phyloP scores from a whole-genome alignment of 2,888 invertebrate genomes.

The Phaedon cochleariae region DNA sequence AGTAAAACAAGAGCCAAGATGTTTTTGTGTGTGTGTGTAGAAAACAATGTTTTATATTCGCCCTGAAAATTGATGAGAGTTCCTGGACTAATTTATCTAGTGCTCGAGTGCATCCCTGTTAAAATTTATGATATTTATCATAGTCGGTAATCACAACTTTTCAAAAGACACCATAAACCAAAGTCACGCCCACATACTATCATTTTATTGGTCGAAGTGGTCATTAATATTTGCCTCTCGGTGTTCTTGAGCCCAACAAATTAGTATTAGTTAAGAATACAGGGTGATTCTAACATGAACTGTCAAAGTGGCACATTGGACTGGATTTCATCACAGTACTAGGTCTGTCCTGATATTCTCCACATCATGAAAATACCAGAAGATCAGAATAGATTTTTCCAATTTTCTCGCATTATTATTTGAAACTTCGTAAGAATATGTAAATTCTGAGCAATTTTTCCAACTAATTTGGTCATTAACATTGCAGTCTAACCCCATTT shows the following conservation, averaged over 20 bases:
- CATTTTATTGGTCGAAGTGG: slow-evolving; percentile 51
- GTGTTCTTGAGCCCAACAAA: slow-evolving; percentile 23
- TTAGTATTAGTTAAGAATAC: slow-evolving; percentile 25
- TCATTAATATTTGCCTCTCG: slow-evolving; percentile 48
- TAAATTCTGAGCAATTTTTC: too few species aligned
- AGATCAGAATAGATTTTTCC: too few species aligned
- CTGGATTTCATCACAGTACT: too few species aligned
- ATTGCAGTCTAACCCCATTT: too few species aligned
- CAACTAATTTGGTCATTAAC: too few species aligned
- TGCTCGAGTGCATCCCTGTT: slow-evolving; percentile 11
- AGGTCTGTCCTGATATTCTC: too few species aligned
- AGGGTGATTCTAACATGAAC: neutral
- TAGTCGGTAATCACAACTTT: slow-evolving; percentile 50
- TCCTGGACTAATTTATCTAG: neutral
- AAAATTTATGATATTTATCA: slow-evolving; percentile 52
- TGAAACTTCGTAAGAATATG: too few species aligned
- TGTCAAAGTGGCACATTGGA: too few species aligned
- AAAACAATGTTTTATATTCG: neutral
- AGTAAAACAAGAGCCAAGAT: too few species aligned
- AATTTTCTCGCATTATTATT: too few species aligned
- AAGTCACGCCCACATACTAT: slow-evolving; percentile 49
- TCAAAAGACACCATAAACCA: slow-evolving; percentile 51
- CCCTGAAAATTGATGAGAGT: neutral
- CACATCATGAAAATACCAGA: too few species aligned
- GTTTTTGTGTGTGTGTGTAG: too few species aligned